Percentiles rank a stretch among this genome's conserved stretches.
phyloP scores from a whole-genome alignment of 2,113 vertebrate species.

The Pholis gunnellus region DNA sequence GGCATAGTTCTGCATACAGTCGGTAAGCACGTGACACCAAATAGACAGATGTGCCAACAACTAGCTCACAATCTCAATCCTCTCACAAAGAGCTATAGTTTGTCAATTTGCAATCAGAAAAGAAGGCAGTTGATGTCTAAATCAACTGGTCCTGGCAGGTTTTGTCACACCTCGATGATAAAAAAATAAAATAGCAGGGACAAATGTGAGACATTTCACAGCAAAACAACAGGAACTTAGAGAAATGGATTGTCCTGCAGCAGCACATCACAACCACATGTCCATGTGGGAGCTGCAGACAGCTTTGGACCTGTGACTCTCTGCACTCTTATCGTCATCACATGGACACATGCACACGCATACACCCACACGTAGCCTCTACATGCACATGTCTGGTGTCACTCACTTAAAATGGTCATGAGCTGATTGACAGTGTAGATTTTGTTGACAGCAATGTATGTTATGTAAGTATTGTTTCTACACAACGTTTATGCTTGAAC shows the following conservation, averaged over 20 bases:
- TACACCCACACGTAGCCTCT: background rate
- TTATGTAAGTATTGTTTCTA: conserved; percentile 73
- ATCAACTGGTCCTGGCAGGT: background rate
- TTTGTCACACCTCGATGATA: background rate
- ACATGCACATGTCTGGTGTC: conserved; percentile 8
- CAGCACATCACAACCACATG: conserved; percentile 25
- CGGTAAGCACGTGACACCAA: background rate
- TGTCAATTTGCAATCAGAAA: background rate
- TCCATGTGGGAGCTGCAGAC: conserved; percentile 44
- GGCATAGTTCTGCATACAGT: background rate
- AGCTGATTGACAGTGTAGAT: conserved; percentile 15
- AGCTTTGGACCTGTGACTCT: conserved; percentile 20
- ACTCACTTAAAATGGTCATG: background rate
- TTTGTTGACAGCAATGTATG: conserved; percentile 34
- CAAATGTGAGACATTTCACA: conserved; percentile 7
- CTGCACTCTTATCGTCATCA: background rate
- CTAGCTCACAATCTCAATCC: background rate
- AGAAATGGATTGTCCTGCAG: conserved; percentile 26
- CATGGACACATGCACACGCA: background rate
- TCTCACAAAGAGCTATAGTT: background rate
- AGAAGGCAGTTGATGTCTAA: background rate
- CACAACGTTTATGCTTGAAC: conserved; percentile 47
- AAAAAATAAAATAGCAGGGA: background rate
- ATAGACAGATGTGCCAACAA: background rate
- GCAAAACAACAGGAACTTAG: conserved; percentile 17